Evolutionary conservation across 2,888 invertebrate genomes (phyloP).

Genomic region (Parnassius glacialis): DNA sequence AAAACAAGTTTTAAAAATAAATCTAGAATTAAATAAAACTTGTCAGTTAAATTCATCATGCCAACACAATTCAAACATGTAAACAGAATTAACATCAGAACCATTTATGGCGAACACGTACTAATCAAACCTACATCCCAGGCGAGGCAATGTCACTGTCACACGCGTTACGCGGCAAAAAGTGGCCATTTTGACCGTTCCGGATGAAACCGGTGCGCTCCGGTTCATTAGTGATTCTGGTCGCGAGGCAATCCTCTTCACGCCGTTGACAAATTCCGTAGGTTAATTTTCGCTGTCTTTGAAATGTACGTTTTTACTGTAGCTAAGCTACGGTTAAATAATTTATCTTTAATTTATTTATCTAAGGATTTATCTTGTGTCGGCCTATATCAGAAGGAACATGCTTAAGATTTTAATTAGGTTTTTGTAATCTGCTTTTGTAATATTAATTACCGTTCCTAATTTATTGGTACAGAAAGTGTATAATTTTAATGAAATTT

Average conservation of each 20-base stretch:
- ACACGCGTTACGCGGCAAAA: constrained; percentile 11
- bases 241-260: constrained; percentile 30
- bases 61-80: not conserved
- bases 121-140: constrained; percentile 18
- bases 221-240: constrained; percentile 34
- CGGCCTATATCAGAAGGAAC: not conserved
- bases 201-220: constrained; percentile 20
- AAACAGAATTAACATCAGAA: no score
- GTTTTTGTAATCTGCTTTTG: not conserved
- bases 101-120: constrained; percentile 12
- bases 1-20: no score
- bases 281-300: constrained; percentile 22
- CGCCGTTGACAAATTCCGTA: constrained; percentile 33
- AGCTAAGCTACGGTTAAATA: not conserved
- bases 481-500: not conserved
- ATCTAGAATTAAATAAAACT: no score
- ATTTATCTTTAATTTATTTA: not conserved
- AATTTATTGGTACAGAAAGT: not conserved
- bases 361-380: constrained; percentile 1
- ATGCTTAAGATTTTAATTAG: constrained; percentile 1
- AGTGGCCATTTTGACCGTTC: constrained; percentile 28
- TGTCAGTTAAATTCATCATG: not conserved
- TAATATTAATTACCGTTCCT: not conserved
- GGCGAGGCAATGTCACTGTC: constrained; percentile 2
- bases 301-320: constrained; percentile 12